These are phyloP conservation scores for Montipora capricornis DNA, from an alignment of 64 coral and sea anemone species.

Conservation along the genomic window DNA sequence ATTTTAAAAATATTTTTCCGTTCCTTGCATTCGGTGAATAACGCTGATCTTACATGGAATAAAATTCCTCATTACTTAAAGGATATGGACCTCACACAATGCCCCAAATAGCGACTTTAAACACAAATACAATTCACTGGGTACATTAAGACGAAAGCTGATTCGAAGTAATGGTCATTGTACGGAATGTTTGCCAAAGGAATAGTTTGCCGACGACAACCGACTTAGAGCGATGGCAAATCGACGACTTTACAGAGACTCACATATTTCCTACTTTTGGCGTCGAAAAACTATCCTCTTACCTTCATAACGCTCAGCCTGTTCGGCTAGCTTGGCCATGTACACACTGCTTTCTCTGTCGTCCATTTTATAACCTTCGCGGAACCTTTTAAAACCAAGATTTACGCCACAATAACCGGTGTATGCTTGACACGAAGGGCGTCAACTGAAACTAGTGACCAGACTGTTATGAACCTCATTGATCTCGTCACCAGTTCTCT, in stretches of 20 bases:
- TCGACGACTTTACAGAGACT: not conserved
- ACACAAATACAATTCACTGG: not conserved
- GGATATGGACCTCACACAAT: too few species aligned
- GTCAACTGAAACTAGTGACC: constrained; percentile 10
- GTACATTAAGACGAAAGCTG: not conserved
- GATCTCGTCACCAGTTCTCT: not conserved
- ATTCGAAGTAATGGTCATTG: not conserved
- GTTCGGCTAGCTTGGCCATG: constrained; percentile 93
- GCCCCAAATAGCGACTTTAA: not conserved
- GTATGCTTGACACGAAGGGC: not conserved
- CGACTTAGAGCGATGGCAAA: not conserved
- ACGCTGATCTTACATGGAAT: too few species aligned
- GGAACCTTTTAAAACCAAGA: too few species aligned
- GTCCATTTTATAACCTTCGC: constrained; percentile 40
- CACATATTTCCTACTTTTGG: not conserved
- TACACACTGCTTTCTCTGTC: constrained; percentile 78
- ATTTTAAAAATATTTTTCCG: too few species aligned
- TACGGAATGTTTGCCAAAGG: not conserved
- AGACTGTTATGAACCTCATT: not conserved
- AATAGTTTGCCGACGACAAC: constrained; percentile 1
- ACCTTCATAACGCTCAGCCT: constrained; percentile 98
- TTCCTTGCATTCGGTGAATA: too few species aligned
- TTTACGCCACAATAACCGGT: constrained; percentile 21
- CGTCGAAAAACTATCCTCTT: not conserved
- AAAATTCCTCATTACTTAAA: too few species aligned